Percentiles rank a stretch among this genome's conserved stretches.
Evolutionary conservation across 2,113 vertebrate species (phyloP).

Genomic region (Sinocyclocheilus grahami): DNA sequence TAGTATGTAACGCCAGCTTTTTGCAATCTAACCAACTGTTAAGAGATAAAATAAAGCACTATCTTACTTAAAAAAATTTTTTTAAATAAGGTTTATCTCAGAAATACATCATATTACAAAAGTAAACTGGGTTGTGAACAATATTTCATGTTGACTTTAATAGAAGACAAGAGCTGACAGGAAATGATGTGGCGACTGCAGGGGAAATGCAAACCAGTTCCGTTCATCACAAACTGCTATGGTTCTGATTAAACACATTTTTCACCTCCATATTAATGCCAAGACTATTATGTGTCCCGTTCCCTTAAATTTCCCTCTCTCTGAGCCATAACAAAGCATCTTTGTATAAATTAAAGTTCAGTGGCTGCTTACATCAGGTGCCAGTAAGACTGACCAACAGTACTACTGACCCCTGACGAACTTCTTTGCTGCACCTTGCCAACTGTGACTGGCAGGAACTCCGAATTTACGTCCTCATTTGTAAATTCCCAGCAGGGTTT

Average conservation of each 20-base stretch:
- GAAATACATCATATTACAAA: too few species aligned
- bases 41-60: too few species aligned
- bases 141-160: too few species aligned
- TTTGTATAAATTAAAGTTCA: constrained; percentile 20
- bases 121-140: too few species aligned
- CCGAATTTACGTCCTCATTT: neutral
- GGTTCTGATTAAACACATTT: neutral
- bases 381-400: neutral
- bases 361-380: neutral
- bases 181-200: too few species aligned
- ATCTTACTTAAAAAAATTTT: too few species aligned
- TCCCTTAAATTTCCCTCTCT: neutral
- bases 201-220: too few species aligned
- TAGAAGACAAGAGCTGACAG: too few species aligned
- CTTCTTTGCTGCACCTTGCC: neutral
- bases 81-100: too few species aligned
- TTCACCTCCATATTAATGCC: neutral
- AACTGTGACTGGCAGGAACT: constrained; percentile 19
- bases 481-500: constrained; percentile 8
- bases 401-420: neutral
- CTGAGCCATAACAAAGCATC: neutral
- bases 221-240: neutral
- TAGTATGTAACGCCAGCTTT: too few species aligned
- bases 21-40: too few species aligned
- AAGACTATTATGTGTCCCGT: too few species aligned